Evolutionary conservation across 2,113 vertebrate genomes (phyloP).

Genomic region (Vimba vimba): DNA sequence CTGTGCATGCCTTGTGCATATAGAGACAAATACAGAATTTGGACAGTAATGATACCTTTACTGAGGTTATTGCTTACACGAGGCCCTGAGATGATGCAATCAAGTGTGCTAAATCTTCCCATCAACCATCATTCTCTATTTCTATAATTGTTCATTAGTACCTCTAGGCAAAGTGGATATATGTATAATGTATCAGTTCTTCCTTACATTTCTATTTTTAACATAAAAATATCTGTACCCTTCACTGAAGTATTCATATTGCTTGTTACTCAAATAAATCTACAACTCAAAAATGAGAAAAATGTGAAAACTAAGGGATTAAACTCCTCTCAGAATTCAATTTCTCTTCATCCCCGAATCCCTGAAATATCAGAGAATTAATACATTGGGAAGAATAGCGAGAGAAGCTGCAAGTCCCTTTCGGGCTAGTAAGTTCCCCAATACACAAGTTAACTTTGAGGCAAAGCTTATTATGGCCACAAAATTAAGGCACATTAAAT

Average conservation of each 20-base stretch:
- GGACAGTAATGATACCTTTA: constrained; percentile 24
- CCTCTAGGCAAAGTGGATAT: constrained; percentile 34
- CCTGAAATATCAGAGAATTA: constrained; percentile 21
- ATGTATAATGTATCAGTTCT: constrained; percentile 22
- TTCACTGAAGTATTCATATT: constrained; percentile 61
- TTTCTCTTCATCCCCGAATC: background rate
- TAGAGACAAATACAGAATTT: constrained; percentile 28
- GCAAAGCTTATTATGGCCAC: constrained; percentile 23
- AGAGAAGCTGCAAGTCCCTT: constrained; percentile 9
- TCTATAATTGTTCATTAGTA: constrained; percentile 48
- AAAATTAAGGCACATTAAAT: constrained; percentile 45
- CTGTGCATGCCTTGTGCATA: constrained; percentile 19
- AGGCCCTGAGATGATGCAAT: constrained; percentile 53
- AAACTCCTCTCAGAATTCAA: background rate
- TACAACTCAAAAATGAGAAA: constrained; percentile 22
- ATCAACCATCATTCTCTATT: background rate
- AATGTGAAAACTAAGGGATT: background rate
- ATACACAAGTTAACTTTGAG: background rate
- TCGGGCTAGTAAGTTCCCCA: background rate
- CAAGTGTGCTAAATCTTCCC: constrained; percentile 15
- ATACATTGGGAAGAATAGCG: constrained; percentile 1
- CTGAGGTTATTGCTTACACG: constrained; percentile 49
- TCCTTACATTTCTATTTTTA: constrained; percentile 56
- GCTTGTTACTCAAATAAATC: constrained; percentile 12
- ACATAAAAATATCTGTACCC: constrained; percentile 60